A percentile compares a stretch with the other conserved stretches of the same genome.
Evolutionary conservation across 2,113 vertebrate species (phyloP).

Genomic region (Crotalus viridis): DNA sequence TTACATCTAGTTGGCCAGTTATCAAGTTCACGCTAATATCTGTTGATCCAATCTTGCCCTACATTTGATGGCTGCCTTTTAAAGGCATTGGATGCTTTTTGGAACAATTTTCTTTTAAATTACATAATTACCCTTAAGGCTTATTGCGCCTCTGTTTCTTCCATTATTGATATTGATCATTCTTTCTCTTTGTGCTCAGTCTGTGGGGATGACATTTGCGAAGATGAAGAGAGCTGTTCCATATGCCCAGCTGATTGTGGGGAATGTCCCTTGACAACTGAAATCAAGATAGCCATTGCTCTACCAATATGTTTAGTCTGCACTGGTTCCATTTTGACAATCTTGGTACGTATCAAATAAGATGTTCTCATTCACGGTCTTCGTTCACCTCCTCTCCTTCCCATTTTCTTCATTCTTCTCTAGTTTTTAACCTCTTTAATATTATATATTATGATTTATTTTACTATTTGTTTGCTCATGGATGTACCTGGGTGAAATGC

Average conservation of each 20-base stretch:
- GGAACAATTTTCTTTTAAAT: background rate
- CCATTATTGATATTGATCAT: background rate
- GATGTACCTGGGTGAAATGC: background rate
- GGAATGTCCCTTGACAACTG: slow-evolving; percentile 72
- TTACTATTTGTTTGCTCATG: background rate
- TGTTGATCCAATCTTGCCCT: background rate
- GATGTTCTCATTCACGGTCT: background rate
- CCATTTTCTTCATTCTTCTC: background rate
- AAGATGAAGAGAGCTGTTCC: slow-evolving; percentile 77
- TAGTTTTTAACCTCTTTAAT: slow-evolving; percentile 3
- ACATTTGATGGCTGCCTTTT: background rate
- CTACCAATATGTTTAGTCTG: slow-evolving; percentile 76
- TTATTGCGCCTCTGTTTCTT: background rate
- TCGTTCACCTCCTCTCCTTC: background rate
- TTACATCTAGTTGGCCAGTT: background rate
- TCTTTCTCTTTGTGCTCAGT: slow-evolving; percentile 61
- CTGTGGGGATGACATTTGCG: slow-evolving; percentile 77
- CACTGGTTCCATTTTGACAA: slow-evolving; percentile 69
- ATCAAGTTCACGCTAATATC: too few species aligned
- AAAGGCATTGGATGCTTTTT: background rate
- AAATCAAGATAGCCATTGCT: slow-evolving; percentile 67
- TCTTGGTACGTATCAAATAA: slow-evolving; percentile 65
- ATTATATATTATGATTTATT: background rate
- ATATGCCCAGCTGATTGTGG: slow-evolving; percentile 79
- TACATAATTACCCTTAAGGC: background rate